These are phyloP conservation scores for Troglohyphantes excavatus DNA, from an alignment of 2,888 invertebrate genomes.

Conservation along the genomic window DNA sequence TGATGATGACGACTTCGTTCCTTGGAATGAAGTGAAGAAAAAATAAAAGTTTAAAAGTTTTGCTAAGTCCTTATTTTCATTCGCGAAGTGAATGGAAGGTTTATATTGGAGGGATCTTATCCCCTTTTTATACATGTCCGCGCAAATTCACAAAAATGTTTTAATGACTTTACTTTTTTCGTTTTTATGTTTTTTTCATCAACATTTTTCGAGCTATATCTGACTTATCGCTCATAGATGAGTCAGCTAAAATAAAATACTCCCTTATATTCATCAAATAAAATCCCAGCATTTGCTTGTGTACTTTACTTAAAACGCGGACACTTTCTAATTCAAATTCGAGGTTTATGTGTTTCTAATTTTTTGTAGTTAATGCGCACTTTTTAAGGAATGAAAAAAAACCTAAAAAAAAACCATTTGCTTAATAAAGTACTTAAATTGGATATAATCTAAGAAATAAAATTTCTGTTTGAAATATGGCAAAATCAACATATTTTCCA, in stretches of 20 bases:
- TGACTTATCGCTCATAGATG: slow-evolving; percentile 28
- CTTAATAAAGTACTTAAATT: neutral
- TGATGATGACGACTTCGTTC: slow-evolving; percentile 67
- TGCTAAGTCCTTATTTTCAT: slow-evolving; percentile 64
- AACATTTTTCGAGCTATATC: slow-evolving; percentile 23
- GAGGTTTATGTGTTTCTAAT: neutral
- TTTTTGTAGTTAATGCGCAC: neutral
- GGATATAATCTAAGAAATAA: too few species aligned
- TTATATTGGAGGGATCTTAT: slow-evolving; percentile 14
- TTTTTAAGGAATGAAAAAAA: neutral
- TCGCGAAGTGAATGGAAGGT: slow-evolving; percentile 18
- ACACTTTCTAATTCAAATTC: slow-evolving; percentile 36
- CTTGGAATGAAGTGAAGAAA: slow-evolving; percentile 9
- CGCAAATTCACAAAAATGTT: slow-evolving; percentile 65
- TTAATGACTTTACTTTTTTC: slow-evolving; percentile 64
- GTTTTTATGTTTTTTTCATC: slow-evolving; percentile 37
- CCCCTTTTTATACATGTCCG: slow-evolving; percentile 49
- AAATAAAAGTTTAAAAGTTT: slow-evolving; percentile 62
- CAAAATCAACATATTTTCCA: too few species aligned
- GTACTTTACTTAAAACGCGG: slow-evolving; percentile 20
- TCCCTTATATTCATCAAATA: slow-evolving; percentile 28
- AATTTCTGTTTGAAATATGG: too few species aligned
- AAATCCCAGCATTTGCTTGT: slow-evolving; percentile 48
- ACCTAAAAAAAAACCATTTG: neutral
- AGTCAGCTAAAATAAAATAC: slow-evolving; percentile 72